Conservation (phyloP, 2,888 invertebrate species). For the Drosophila kambysellisi region DNA sequence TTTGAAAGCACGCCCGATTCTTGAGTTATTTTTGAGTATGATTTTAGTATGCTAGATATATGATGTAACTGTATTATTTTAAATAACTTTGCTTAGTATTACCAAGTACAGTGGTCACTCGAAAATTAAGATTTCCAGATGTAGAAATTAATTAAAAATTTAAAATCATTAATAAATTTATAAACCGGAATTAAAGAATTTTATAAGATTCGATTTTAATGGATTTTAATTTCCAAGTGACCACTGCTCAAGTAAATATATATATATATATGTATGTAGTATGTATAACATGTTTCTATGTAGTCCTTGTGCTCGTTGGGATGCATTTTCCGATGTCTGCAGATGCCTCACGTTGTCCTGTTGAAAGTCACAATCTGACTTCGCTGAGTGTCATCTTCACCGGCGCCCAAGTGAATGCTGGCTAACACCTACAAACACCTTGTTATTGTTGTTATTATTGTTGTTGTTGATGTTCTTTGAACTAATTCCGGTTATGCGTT, state of each 20-base stretch:
- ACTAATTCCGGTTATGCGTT: constrained; percentile 13
- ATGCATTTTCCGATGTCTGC: constrained; percentile 31
- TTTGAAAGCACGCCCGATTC: constrained; percentile 54
- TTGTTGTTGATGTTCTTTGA: constrained; percentile 7
- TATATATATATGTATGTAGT: background rate
- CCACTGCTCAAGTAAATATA: background rate
- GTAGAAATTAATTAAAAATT: too few relatives aligned
- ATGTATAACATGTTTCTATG: constrained; percentile 24
- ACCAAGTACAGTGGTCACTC: background rate
- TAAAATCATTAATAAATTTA: too few relatives aligned
- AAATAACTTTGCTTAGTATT: constrained; percentile 2
- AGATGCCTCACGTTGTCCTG: constrained; percentile 24
- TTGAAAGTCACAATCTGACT: constrained; percentile 14
- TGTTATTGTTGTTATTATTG: constrained; percentile 19
- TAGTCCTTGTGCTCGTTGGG: constrained; percentile 38
- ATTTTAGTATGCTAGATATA: constrained; percentile 23
- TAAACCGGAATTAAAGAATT: background rate
- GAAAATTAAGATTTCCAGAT: background rate
- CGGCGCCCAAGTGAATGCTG: constrained; percentile 8
- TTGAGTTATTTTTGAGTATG: constrained; percentile 18
- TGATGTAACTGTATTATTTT: constrained; percentile 18
- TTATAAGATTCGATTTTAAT: too few relatives aligned
- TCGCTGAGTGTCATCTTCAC: constrained; percentile 22
- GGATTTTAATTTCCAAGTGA: background rate
- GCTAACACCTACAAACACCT: constrained; percentile 4